Percentiles rank a stretch among this genome's conserved stretches.
These are phyloP conservation scores for Strigamia transsilvanica DNA, from an alignment of 2,888 invertebrate species.

Conservation along the genomic window DNA sequence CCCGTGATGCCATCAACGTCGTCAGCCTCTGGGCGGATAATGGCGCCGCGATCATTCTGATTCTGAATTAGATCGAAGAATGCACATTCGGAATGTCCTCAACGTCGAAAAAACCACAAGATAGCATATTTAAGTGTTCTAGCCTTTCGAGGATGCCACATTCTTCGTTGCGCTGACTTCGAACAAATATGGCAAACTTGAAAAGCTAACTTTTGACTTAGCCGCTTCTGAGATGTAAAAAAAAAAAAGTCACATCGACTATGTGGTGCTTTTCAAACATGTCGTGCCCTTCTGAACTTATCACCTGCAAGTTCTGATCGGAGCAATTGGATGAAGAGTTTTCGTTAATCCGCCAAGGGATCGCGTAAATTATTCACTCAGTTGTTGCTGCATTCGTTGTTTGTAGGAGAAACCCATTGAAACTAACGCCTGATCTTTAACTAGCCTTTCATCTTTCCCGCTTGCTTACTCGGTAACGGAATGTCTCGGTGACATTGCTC, in stretches of 20 bases:
- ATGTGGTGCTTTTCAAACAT: constrained; percentile 4
- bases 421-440: background rate
- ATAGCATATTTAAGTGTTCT: background rate
- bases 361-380: background rate
- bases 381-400: background rate
- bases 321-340: constrained; percentile 2
- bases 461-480: background rate
- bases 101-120: background rate
- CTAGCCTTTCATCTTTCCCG: background rate
- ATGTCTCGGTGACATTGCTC: background rate
- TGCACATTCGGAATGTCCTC: background rate
- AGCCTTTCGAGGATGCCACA: background rate
- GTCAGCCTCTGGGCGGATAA: constrained; percentile 16
- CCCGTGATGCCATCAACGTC: constrained; percentile 30
- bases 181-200: background rate
- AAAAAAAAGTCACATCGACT: background rate
- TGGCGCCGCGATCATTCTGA: constrained; percentile 30
- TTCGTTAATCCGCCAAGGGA: background rate
- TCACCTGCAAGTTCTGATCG: background rate
- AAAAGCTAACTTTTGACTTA: background rate
- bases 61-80: background rate
- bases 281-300: constrained; percentile 12
- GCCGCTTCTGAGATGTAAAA: background rate
- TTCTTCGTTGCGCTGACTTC: background rate
- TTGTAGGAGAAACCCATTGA: background rate